Evolutionary conservation across 1,140 invertebrate species (phyloP).

Genomic region (Drosophila mauritiana): DNA sequence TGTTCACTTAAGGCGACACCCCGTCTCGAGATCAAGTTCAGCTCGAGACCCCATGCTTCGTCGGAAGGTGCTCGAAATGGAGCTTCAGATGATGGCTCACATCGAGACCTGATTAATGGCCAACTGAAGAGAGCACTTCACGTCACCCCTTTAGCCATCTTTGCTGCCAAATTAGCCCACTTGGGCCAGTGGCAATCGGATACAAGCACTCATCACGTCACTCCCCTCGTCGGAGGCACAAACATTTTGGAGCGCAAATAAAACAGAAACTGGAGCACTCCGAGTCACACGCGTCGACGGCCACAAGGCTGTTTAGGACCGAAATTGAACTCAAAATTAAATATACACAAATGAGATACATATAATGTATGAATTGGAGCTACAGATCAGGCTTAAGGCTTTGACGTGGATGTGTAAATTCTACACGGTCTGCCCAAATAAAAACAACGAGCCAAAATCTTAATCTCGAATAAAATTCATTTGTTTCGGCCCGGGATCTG

Average conservation of each 20-base stretch:
- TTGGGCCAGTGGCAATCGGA: slow-evolving; percentile 20
- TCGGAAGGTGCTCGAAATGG: slow-evolving; percentile 57
- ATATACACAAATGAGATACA: slow-evolving; percentile 32
- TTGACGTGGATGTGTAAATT: slow-evolving; percentile 50
- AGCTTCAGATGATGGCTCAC: slow-evolving; percentile 28
- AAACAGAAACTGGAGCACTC: slow-evolving; percentile 67
- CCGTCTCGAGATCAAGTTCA: slow-evolving; percentile 64
- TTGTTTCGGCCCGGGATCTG: slow-evolving; percentile 42
- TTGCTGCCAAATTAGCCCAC: slow-evolving; percentile 65
- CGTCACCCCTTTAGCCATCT: slow-evolving; percentile 17
- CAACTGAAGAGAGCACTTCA: slow-evolving; percentile 55
- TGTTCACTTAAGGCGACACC: slow-evolving; percentile 49
- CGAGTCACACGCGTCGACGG: slow-evolving; percentile 65
- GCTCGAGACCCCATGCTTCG: slow-evolving; percentile 15
- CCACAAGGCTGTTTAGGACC: slow-evolving; percentile 67
- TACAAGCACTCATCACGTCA: slow-evolving; percentile 1
- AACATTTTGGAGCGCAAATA: slow-evolving; percentile 56
- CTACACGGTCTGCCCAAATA: slow-evolving; percentile 67
- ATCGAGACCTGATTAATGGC: slow-evolving; percentile 65
- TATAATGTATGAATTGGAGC: slow-evolving; percentile 53
- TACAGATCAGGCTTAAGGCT: slow-evolving; percentile 49
- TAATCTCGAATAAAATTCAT: slow-evolving; percentile 68
- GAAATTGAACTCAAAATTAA: slow-evolving; percentile 66
- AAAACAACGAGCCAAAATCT: slow-evolving; percentile 63
- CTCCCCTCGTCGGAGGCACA: background rate